Evolutionary conservation across 2,113 vertebrate species (phyloP).

Genomic region (Geococcyx californianus): DNA sequence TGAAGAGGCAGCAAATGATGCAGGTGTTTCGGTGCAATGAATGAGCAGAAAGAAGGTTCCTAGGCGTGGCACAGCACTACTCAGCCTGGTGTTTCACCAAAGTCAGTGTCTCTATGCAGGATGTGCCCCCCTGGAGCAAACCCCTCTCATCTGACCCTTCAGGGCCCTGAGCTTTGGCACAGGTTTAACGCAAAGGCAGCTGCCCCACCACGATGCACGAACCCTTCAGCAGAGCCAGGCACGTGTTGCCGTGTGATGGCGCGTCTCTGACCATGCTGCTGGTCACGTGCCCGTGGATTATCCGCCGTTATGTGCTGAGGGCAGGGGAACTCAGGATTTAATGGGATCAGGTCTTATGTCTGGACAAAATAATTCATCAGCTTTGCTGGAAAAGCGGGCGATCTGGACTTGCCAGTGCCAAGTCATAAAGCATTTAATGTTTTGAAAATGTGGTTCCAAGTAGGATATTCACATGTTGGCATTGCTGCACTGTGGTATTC

Average conservation of each 20-base stretch:
- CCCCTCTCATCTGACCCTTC: fast-evolving
- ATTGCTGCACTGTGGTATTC: fast-evolving
- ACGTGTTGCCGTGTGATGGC: fast-evolving
- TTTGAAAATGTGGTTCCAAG: not conserved
- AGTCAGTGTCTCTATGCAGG: too few relatives aligned
- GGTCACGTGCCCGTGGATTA: not conserved
- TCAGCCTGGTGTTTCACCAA: too few relatives aligned
- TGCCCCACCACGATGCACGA: too few relatives aligned
- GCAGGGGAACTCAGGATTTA: not conserved
- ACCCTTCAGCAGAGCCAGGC: not conserved
- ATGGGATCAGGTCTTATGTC: not conserved
- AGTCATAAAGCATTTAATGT: not conserved
- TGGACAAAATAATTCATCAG: not conserved
- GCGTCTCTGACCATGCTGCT: fast-evolving
- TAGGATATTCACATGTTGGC: not conserved
- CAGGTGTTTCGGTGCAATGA: not conserved
- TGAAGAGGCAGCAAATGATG: not conserved
- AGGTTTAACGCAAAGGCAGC: not conserved
- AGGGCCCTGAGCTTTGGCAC: not conserved
- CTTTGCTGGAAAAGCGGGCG: constrained; percentile 1
- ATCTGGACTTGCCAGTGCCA: not conserved
- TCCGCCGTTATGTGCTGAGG: fast-evolving
- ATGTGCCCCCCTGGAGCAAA: not conserved
- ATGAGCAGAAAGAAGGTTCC: not conserved
- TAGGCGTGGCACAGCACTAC: not conserved